A percentile compares a stretch with the other conserved stretches of the same genome.
phyloP scores from a whole-genome alignment of 1,140 invertebrate genomes.

The Pissodes strobi region DNA sequence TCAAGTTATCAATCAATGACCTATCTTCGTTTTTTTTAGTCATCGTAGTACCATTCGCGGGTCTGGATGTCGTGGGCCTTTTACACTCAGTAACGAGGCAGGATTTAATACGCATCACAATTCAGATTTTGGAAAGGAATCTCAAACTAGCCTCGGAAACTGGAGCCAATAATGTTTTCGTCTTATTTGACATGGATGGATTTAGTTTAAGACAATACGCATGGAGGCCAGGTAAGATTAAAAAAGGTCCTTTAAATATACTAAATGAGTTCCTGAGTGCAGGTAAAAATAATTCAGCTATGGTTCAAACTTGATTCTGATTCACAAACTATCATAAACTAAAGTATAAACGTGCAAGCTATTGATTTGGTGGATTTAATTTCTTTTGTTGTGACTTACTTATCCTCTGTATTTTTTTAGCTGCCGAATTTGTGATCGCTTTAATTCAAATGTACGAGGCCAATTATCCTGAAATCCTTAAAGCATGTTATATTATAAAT shows the following conservation, averaged over 20 bases:
- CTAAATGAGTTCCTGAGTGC: no score
- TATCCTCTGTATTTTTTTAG: no score
- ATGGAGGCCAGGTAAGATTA: slow-evolving; percentile 81
- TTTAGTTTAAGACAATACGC: slow-evolving; percentile 81
- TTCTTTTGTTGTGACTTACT: no score
- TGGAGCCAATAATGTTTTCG: slow-evolving; percentile 65
- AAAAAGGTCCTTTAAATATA: no score
- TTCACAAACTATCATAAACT: no score
- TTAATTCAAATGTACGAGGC: slow-evolving; percentile 84
- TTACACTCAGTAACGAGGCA: slow-evolving; percentile 74
- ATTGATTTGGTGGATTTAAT: no score
- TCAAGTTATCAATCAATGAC: no score
- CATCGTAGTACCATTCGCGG: slow-evolving; percentile 71
- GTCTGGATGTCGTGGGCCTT: slow-evolving; percentile 77
- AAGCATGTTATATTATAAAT: slow-evolving; percentile 83
- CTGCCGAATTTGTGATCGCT: slow-evolving; percentile 80
- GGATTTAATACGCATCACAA: slow-evolving; percentile 72
- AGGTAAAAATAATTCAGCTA: no score
- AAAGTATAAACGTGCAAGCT: no score
- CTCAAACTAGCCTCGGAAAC: slow-evolving; percentile 61
- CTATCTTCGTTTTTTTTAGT: slow-evolving; percentile 64
- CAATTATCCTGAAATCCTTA: slow-evolving; percentile 87
- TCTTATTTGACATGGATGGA: slow-evolving; percentile 85
- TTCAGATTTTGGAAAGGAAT: slow-evolving; percentile 67
- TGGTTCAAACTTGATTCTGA: no score